Base-by-base conservation (phyloP, 2,888 invertebrate genomes). In the Metacarcinus magister region DNA sequence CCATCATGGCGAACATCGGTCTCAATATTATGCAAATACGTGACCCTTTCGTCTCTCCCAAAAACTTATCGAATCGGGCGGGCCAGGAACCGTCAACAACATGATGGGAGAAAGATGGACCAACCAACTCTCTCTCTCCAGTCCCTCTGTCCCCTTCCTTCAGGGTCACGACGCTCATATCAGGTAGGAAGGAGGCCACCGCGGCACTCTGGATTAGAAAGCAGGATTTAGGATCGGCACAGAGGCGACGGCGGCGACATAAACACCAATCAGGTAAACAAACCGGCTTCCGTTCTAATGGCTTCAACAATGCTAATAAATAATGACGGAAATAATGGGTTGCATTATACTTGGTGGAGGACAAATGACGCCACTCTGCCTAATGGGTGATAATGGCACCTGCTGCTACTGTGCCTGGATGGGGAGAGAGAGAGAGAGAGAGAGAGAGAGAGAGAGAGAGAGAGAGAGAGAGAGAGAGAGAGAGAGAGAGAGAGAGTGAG, bases 341-440 rank as follows among this genome's bases (percentile, higher is more conserved):
- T 82, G 82, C 32, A 82, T 82, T 82, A 82, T 32, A 82, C 32
- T 67, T 82, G 82, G 82, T 32, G 82, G 13, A 32, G 82, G 82
- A 82, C 82, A 13, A 82, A 82, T 82, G 82, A 32, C 82, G 82
- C 32, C 82, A 32, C 82, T 82, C 82, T 16, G 82, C 32, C 32
- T 82, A 82, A 82, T 82, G 82, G 82, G 32, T 82, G 32, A 82
- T 82, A 82, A 82, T 82, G 82, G 82, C 23, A 7, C 32, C 82
- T 67, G 67, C 67, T 67, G 67, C 60, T 23, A 19, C 60, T 67
- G 60, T 19, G 13, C 19, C 60, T 7, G 23, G 67, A 67, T 7
- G 7, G 32, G 13, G 82, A 82, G 82, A 82, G 82, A 82, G 82
- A 82, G 82, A 82, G 82, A 82, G 82, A 82, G 82, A 82, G 82